A percentile compares a stretch with the other conserved stretches of the same genome.
Evolutionary conservation across 2,888 invertebrate genomes (phyloP).

Genomic region (Buathra laborator): DNA sequence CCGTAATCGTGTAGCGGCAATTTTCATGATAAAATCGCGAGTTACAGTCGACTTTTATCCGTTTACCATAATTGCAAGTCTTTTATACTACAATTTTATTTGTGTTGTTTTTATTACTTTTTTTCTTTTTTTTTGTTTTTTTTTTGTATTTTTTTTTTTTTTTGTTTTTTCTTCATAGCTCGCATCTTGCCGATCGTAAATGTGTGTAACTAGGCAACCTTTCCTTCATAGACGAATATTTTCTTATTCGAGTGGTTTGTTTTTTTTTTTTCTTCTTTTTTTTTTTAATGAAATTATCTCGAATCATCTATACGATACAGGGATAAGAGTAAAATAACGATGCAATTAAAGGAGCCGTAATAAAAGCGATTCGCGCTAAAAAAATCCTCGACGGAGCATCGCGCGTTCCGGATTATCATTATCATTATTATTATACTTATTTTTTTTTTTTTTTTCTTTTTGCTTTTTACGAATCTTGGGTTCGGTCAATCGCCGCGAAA

Average conservation of each 20-base stretch:
- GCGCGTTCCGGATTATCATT: slow-evolving; percentile 22
- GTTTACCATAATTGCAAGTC: slow-evolving; percentile 38
- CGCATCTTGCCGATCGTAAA: slow-evolving; percentile 39
- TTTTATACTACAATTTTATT: slow-evolving; percentile 24
- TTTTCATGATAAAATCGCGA: slow-evolving; percentile 30
- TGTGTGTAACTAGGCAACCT: slow-evolving; percentile 47
- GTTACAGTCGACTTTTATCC: slow-evolving; percentile 13
- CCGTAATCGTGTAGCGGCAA: slow-evolving; percentile 22
- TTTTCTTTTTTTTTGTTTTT: not conserved
- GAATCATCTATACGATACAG: slow-evolving; percentile 66
- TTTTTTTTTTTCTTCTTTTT: too few relatives aligned
- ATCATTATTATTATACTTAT: slow-evolving; percentile 24
- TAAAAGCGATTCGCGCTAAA: slow-evolving; percentile 65
- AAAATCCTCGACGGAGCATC: slow-evolving; percentile 36
- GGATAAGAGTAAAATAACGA: slow-evolving; percentile 72
- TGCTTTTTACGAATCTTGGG: slow-evolving; percentile 67
- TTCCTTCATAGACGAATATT: slow-evolving; percentile 2
- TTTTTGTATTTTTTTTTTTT: not conserved
- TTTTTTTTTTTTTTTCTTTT: slow-evolving; percentile 36
- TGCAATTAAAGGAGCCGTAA: slow-evolving; percentile 66
- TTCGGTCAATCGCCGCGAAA: slow-evolving; percentile 68
- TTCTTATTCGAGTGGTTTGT: slow-evolving; percentile 21
- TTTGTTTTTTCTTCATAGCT: slow-evolving; percentile 34
- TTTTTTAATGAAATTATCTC: slow-evolving; percentile 57
- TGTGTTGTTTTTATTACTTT: slow-evolving; percentile 11